Percentiles rank a stretch among this genome's conserved stretches.
These are phyloP conservation scores for Tipula helvola DNA, from an alignment of 2,888 invertebrate species.

Conservation along the genomic window DNA sequence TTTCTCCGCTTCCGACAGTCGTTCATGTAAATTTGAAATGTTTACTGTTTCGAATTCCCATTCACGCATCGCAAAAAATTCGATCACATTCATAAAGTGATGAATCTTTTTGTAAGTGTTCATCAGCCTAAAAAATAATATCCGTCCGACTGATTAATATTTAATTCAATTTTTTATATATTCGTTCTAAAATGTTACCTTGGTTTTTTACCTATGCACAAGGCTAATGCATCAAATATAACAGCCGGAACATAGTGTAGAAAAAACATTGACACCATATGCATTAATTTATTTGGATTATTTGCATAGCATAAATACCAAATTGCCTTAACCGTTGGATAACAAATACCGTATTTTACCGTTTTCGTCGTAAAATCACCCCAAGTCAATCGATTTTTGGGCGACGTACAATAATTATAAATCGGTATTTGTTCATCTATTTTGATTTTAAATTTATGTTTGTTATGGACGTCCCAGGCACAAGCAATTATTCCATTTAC, in stretches of 20 bases:
- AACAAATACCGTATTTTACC: conserved; percentile 41
- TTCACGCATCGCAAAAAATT: conserved; percentile 66
- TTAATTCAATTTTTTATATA: background rate
- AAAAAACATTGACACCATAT: conserved; percentile 44
- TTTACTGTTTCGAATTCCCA: conserved; percentile 61
- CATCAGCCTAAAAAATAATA: conserved; percentile 45
- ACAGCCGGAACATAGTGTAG: conserved; percentile 54
- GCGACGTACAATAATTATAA: conserved; percentile 79
- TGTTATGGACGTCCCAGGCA: conserved; percentile 55
- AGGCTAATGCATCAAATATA: conserved; percentile 42
- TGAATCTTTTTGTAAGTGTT: conserved; percentile 63
- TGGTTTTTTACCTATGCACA: conserved; percentile 45
- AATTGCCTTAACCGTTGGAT: conserved; percentile 51
- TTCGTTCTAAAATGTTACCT: conserved; percentile 38
- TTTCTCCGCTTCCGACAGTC: conserved; percentile 44
- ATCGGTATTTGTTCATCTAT: conserved; percentile 44
- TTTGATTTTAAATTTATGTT: conserved; percentile 23
- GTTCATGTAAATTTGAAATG: conserved; percentile 43
- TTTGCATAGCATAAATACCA: conserved; percentile 54
- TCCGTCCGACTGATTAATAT: background rate
- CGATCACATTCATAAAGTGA: conserved; percentile 55
- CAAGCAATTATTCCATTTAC: conserved; percentile 71
- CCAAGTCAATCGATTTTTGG: conserved; percentile 74
- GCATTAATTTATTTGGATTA: conserved; percentile 41
- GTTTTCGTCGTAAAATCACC: conserved; percentile 48